Evolutionary conservation across 2,888 invertebrate species (phyloP), one percentile per base, ranked within the genome.

Genomic region (Kryphioiulus occultus): DNA sequence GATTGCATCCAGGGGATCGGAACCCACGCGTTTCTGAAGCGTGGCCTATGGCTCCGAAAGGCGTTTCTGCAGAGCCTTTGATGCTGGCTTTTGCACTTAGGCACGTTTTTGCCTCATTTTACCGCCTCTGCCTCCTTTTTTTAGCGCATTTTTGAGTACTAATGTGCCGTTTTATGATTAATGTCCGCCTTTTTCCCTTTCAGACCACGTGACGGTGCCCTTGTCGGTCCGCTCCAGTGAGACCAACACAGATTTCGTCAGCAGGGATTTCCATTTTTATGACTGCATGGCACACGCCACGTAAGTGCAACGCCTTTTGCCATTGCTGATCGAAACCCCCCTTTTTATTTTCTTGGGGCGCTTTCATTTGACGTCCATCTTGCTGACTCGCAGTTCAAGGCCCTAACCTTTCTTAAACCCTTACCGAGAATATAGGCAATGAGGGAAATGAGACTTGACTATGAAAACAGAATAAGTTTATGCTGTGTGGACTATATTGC

Each of bases 241-340:
- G 93, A 98, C 97, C 7, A 97, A 98, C 92, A 97, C 97, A 92
- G 97, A 98, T 92, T 98, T 98, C 92, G 97, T 98, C 7, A 97
- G 97, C 39, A 94, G 97, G 44, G 96, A 96, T 91, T 98, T 98
- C 93, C 96, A 97, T 82, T 98, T 95, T 91, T 98, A 96, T 92
- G 97, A 98, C 92, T 98, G 96, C 91, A 94, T 95, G 68, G 94
- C 94, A 89, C 96, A 96, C 91, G 94, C 94, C 47, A 95, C 95
- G 89, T 91, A 89, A 89, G 90, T 89, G 44, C 22, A 84, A 84
- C 84, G 30, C 35, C 26, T 84, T 35, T 68, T 22, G n/a, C 15
- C 19, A 10, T 32, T 78, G 78, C 53, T n/a, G 5, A 1, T 53
- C n/a, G 47, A 47, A 39, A 39, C 39, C n/a, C n/a, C n/a, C n/a